These are phyloP conservation scores for Ceryle rudis DNA, from an alignment of 2,797 vertebrate genomes.

Conservation along the genomic window DNA sequence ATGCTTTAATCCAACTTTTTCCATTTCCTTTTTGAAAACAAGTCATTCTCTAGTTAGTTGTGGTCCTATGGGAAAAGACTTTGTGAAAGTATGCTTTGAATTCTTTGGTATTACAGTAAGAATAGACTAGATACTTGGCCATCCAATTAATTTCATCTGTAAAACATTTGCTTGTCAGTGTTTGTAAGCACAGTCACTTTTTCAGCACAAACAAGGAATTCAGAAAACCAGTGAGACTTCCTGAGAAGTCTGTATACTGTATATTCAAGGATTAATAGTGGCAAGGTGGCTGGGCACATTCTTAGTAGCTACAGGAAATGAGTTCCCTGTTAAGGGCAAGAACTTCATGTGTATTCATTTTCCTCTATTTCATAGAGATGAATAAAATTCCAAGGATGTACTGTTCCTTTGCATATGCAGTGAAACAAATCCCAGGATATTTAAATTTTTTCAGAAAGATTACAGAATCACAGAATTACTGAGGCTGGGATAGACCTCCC, in stretches of 20 bases:
- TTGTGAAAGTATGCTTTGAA: background rate
- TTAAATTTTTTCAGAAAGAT: background rate
- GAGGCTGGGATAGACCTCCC: no score
- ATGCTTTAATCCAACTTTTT: background rate
- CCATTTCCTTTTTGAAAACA: background rate
- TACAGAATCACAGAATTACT: no score
- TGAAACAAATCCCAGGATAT: background rate
- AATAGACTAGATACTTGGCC: background rate
- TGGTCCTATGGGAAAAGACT: background rate
- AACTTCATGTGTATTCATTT: background rate
- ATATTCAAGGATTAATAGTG: background rate
- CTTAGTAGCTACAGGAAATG: background rate
- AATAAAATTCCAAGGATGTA: background rate
- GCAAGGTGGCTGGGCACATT: background rate
- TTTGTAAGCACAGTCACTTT: background rate
- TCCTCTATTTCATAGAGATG: rapidly evolving
- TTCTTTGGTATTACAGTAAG: background rate
- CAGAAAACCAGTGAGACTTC: background rate
- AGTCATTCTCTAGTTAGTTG: background rate
- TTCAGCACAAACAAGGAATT: background rate
- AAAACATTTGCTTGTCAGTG: background rate
- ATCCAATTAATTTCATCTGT: background rate
- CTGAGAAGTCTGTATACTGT: background rate
- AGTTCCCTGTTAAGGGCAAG: background rate
- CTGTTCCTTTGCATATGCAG: background rate